Conservation (phyloP, 2,797 vertebrate species). For the Gymnocypris eckloni region DNA sequence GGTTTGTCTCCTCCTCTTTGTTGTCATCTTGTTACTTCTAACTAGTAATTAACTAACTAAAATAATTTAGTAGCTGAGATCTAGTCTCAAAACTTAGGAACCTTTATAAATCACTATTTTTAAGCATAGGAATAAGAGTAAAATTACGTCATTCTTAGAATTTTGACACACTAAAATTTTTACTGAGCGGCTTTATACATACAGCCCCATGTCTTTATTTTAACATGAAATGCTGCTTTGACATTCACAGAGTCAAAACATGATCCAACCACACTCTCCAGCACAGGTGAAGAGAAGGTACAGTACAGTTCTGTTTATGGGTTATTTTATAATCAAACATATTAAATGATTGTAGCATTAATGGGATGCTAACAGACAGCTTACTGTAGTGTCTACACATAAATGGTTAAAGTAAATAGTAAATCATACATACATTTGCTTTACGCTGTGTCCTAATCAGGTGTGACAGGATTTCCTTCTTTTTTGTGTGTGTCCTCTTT, state of each 20-base stretch:
- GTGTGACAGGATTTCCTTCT: not conserved
- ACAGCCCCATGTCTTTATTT: not conserved
- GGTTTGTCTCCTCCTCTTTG: too few relatives aligned
- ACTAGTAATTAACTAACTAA: too few relatives aligned
- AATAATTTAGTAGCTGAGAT: too few relatives aligned
- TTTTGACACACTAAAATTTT: too few relatives aligned
- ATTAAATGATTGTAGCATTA: not conserved
- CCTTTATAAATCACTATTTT: too few relatives aligned
- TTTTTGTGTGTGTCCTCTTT: not conserved
- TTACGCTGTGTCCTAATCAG: slow-evolving; percentile 23
- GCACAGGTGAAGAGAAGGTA: slow-evolving; percentile 78
- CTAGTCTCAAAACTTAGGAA: too few relatives aligned
- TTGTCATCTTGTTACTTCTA: too few relatives aligned
- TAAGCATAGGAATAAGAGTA: too few relatives aligned
- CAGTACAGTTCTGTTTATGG: not conserved
- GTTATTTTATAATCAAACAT: not conserved
- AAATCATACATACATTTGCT: not conserved
- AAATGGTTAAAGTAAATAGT: not conserved
- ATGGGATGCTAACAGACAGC: not conserved
- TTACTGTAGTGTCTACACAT: not conserved
- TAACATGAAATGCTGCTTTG: not conserved
- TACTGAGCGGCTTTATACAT: too few relatives aligned
- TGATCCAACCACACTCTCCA: slow-evolving; percentile 64
- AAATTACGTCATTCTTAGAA: too few relatives aligned
- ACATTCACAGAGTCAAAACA: slow-evolving; percentile 76